These are phyloP conservation scores for Psittacara wagleri DNA, from an alignment of 2,113 vertebrate species.

Conservation along the genomic window DNA sequence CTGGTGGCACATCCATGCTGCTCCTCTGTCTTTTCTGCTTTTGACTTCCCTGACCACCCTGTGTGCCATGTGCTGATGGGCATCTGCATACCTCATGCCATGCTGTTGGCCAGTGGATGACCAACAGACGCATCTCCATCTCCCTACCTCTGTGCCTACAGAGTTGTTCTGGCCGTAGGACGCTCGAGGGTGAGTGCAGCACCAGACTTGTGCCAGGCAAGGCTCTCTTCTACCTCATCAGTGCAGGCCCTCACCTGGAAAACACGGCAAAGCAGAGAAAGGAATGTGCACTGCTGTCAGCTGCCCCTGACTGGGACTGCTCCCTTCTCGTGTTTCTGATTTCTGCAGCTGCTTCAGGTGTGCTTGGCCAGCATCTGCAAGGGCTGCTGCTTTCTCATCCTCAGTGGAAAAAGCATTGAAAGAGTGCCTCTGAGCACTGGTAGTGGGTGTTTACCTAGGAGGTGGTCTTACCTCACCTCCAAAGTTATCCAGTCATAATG, in stretches of 20 bases:
- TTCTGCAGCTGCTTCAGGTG: background rate
- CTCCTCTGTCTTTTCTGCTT: accelerated
- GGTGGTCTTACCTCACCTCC: background rate
- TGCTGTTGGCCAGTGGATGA: background rate
- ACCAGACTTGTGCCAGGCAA: background rate
- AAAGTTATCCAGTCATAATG: background rate
- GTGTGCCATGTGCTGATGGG: accelerated
- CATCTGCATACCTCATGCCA: accelerated
- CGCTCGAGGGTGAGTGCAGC: accelerated
- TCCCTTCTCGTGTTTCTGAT: background rate
- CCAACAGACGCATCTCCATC: background rate
- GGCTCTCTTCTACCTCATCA: background rate
- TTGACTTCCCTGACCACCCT: background rate
- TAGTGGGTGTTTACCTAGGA: background rate
- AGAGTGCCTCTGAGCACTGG: background rate
- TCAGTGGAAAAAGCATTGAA: background rate
- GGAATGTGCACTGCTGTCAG: background rate
- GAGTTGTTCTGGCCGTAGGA: background rate
- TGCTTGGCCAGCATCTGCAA: background rate
- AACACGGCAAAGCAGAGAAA: background rate
- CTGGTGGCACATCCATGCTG: accelerated
- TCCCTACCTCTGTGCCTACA: background rate
- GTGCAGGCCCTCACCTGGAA: accelerated
- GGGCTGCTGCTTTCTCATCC: background rate
- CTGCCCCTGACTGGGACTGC: background rate